Evolutionary conservation across 2,888 invertebrate species (phyloP), one percentile per base, ranked within the genome.

Genomic region (Anarsia innoxiella): DNA sequence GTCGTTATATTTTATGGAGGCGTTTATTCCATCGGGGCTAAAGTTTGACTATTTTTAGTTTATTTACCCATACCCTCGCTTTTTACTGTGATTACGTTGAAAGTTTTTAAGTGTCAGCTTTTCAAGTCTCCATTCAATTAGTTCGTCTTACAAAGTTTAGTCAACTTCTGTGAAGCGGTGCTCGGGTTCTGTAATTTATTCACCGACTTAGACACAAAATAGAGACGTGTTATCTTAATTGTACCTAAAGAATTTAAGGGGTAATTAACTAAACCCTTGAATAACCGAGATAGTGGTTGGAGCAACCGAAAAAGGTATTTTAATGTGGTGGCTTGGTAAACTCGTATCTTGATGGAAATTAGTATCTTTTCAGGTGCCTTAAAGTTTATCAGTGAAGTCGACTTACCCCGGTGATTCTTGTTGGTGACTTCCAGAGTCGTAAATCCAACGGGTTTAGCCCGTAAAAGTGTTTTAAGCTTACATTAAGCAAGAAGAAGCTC

Each of bases 31-130:
- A 35, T 25, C 26, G 31, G 36, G 35, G 30, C 36, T 12, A 16
- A 44, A 30, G 33, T 37, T 32, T 44, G 10, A 28, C 36, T 13
- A 27, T 44, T 41, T 33, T 31, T 29, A 23, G 41, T 38, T 35
- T 41, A 38, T 40, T 44, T 39, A 25, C 25, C 29, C 32, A 19
- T 23, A 15, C 25, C 26, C 19, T n/a, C n/a, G n/a, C n/a, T n/a
- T n/a, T n/a, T n/a, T n/a, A n/a, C n/a, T n/a, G n/a, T n/a, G n/a
- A n/a, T n/a, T n/a, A n/a, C n/a, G n/a, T n/a, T n/a, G n/a, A n/a
- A n/a, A n/a, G n/a, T n/a, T n/a, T n/a, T n/a, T n/a, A n/a, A n/a
- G n/a, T n/a, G n/a, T n/a, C 13, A 23, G 19, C 19, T 32, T 23
- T 12, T 12, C n/a, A n/a, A n/a, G n/a, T n/a, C n/a, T n/a, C n/a